phyloP scores from a whole-genome alignment of 2,797 vertebrate genomes.

The Ceyx erithaca region DNA sequence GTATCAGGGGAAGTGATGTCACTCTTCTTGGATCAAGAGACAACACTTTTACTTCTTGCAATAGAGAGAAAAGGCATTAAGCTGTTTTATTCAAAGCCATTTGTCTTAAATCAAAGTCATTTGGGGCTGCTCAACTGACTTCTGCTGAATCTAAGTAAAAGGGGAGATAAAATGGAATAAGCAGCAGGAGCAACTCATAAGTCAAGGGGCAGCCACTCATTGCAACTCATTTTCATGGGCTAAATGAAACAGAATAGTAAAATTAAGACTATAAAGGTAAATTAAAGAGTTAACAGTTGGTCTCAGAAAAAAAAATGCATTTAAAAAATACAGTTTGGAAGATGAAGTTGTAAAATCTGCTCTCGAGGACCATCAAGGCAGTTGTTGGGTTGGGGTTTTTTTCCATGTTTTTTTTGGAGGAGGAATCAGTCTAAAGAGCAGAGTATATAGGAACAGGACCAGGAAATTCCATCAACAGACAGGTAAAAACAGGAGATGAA shows the following conservation, averaged over 20 bases:
- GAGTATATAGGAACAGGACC: not conserved
- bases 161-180: not conserved
- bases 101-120: slow-evolving; percentile 17
- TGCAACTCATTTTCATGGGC: not conserved
- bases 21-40: not conserved
- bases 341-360: not conserved
- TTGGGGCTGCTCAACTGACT: not conserved
- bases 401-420: not conserved
- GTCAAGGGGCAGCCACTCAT: not conserved
- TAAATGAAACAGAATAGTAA: not conserved
- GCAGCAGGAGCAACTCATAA: not conserved
- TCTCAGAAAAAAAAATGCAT: slow-evolving; percentile 18
- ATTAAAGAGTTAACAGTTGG: not conserved
- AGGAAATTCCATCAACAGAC: not conserved
- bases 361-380: not conserved
- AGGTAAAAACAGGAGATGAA: not conserved
- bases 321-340: not conserved
- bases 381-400: not conserved
- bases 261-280: not conserved
- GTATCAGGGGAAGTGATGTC: not conserved
- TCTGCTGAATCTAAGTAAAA: not conserved
- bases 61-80: slow-evolving; percentile 6
- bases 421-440: not conserved
- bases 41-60: not conserved
- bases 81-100: no score